A percentile compares a stretch with the other conserved stretches of the same genome.
These are phyloP conservation scores for Catharus fuscescens DNA, from an alignment of 2,113 vertebrate species.

Conservation along the genomic window DNA sequence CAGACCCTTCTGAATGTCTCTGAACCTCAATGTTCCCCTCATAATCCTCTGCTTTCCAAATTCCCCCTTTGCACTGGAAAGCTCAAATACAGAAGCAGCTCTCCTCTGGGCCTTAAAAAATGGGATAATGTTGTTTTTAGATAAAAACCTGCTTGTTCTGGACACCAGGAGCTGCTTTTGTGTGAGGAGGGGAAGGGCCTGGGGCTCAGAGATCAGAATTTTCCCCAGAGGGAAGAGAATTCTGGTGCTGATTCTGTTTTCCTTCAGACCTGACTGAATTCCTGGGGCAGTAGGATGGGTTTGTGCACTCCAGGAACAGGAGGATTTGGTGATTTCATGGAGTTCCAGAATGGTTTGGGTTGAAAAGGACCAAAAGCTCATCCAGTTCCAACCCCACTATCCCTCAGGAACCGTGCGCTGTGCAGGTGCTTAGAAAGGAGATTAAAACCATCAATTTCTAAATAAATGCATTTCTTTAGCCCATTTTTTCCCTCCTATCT, in stretches of 20 bases:
- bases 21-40: neutral
- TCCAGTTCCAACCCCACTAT: neutral
- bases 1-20: neutral
- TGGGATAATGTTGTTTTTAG: rapidly evolving
- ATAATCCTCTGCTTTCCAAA: neutral
- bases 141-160: neutral
- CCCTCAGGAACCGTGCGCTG: no score
- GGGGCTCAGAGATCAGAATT: neutral
- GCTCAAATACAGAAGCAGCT: neutral
- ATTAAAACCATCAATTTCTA: no score
- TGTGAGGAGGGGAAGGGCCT: rapidly evolving
- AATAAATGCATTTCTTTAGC: neutral
- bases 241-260: neutral
- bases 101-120: neutral
- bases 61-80: neutral
- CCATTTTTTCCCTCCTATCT: neutral
- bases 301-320: neutral
- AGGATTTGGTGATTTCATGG: neutral
- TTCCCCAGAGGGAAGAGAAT: neutral
- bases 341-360: neutral
- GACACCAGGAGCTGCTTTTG: neutral
- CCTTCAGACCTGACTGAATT: rapidly evolving
- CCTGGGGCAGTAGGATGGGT: rapidly evolving
- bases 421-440: no score
- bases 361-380: neutral